phyloP scores from a whole-genome alignment of 2,113 vertebrate species.

The Lamprologus callipterus region DNA sequence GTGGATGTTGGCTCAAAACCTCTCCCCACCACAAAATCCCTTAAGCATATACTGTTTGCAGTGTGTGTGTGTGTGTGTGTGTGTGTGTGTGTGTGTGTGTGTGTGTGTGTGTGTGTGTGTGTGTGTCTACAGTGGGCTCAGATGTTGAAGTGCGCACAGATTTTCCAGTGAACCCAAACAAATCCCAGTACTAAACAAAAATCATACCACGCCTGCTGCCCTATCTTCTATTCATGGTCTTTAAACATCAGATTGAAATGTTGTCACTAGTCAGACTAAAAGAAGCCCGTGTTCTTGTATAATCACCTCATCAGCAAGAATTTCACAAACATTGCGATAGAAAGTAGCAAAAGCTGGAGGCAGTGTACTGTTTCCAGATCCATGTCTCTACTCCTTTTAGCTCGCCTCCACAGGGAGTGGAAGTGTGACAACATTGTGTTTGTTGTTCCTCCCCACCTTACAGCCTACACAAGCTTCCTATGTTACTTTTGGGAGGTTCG shows the following conservation, averaged over 20 bases:
- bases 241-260: neutral
- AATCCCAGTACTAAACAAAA: neutral
- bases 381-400: conserved; percentile 29
- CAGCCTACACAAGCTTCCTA: conserved; percentile 43
- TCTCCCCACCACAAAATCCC: neutral
- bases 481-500: conserved; percentile 44
- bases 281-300: conserved; percentile 12
- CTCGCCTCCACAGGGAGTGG: conserved; percentile 50
- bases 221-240: neutral
- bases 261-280: conserved; percentile 21
- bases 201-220: neutral
- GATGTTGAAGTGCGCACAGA: neutral
- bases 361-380: conserved; percentile 46
- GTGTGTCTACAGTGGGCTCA: conserved; percentile 17
- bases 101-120: neutral
- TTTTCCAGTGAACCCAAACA: neutral
- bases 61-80: neutral
- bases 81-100: neutral
- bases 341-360: conserved; percentile 44
- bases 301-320: conserved; percentile 61
- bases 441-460: conserved; percentile 54
- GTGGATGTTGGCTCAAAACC: neutral
- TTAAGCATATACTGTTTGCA: conserved; percentile 8
- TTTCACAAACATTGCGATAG: conserved; percentile 39
- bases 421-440: conserved; percentile 56